These are phyloP conservation scores for Pyralis farinalis DNA, from an alignment of 2,888 invertebrate species.

Conservation along the genomic window DNA sequence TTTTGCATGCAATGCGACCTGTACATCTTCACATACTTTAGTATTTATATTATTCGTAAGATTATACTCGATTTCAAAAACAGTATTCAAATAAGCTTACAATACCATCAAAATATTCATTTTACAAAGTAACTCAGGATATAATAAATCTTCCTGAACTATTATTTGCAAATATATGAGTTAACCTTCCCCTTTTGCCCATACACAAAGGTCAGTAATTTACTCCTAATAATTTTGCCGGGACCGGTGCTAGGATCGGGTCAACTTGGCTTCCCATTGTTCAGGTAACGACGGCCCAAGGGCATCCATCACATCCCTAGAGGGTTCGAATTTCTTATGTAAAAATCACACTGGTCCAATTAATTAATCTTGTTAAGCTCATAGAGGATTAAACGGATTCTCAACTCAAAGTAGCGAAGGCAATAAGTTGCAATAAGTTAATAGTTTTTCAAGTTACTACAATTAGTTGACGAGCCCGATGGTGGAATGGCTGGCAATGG, in stretches of 20 bases:
- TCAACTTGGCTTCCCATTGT: conserved; percentile 27
- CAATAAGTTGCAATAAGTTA: no score
- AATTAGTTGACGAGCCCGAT: no score
- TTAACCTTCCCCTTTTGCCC: conserved; percentile 4
- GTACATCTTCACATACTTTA: no score
- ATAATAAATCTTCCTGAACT: conserved; percentile 11
- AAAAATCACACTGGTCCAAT: not conserved
- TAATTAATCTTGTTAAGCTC: no score
- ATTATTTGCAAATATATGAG: conserved; percentile 7
- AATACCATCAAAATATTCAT: not conserved
- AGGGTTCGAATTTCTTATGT: not conserved
- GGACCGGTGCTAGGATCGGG: conserved; percentile 24
- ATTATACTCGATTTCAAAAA: no score
- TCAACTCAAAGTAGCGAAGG: no score
- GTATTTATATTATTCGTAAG: no score
- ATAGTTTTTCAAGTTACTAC: no score
- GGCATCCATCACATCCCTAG: conserved; percentile 10
- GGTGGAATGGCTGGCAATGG: no score
- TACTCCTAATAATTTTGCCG: conserved; percentile 23
- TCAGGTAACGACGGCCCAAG: conserved; percentile 26
- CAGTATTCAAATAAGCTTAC: no score
- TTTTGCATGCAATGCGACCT: no score
- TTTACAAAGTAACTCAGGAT: not conserved
- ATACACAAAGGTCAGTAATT: conserved; percentile 24
- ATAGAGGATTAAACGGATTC: no score